A percentile compares a stretch with the other conserved stretches of the same genome.
phyloP scores from a whole-genome alignment of 2,113 vertebrate species.

The Ranitomeya variabilis region DNA sequence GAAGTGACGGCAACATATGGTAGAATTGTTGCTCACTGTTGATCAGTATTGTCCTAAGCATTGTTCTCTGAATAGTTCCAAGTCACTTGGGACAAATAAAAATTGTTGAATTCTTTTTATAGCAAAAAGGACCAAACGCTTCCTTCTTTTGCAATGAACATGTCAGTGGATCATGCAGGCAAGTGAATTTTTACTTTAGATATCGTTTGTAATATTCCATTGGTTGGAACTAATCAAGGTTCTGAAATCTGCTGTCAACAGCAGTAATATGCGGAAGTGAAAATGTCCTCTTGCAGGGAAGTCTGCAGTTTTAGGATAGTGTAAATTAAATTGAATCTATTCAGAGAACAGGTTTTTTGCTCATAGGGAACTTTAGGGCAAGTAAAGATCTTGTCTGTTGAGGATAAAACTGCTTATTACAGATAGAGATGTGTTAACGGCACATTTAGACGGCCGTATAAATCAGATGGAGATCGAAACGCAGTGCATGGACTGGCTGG shows the following conservation, averaged over 20 bases:
- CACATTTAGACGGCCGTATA: too few relatives aligned
- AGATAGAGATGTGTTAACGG: too few relatives aligned
- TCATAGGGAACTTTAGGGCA: background rate
- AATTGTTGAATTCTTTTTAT: conserved; percentile 24
- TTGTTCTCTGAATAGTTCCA: conserved; percentile 14
- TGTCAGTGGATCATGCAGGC: background rate
- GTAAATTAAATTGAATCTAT: background rate
- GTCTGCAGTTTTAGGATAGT: too few relatives aligned
- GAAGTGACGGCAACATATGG: background rate
- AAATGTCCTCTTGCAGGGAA: background rate
- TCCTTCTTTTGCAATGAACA: background rate
- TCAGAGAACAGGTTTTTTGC: background rate
- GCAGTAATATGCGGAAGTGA: conserved; percentile 13
- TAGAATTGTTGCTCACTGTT: background rate
- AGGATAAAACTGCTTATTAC: too few relatives aligned
- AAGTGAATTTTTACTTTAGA: conserved; percentile 14
- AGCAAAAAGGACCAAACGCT: background rate
- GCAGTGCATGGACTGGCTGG: too few relatives aligned
- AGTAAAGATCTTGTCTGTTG: background rate
- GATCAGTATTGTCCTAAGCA: conserved; percentile 15
- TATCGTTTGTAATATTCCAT: background rate
- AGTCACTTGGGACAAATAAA: conserved; percentile 25
- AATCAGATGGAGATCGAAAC: too few relatives aligned
- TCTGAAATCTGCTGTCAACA: conserved; percentile 9
- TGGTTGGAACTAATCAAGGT: background rate